Evolutionary conservation across 2,797 vertebrate genomes (phyloP).

Genomic region (Gymnothorax reevesii): DNA sequence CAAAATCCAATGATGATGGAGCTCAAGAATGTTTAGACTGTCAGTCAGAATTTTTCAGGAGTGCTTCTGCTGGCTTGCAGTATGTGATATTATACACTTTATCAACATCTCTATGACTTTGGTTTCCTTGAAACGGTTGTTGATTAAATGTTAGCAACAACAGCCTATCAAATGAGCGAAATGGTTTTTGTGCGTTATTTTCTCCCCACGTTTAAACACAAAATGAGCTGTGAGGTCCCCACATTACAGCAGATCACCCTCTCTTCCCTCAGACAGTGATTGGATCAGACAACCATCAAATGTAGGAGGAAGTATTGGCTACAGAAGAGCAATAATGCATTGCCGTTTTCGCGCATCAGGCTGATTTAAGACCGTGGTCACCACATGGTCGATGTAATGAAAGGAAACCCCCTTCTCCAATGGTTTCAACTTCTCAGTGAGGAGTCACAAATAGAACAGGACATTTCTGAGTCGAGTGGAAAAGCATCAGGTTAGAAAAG

Average conservation of each 20-base stretch:
- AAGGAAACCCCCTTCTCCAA: slow-evolving; percentile 9
- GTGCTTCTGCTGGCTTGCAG: not conserved
- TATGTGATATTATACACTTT: not conserved
- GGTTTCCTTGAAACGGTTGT: not conserved
- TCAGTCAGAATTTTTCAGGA: not conserved
- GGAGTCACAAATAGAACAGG: not conserved
- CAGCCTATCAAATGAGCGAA: not conserved
- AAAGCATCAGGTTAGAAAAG: not conserved
- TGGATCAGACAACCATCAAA: not conserved
- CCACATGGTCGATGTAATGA: not conserved
- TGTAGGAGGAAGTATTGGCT: not conserved
- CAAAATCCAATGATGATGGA: not conserved
- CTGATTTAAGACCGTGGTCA: not conserved
- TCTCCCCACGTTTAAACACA: not conserved
- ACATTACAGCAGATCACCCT: not conserved
- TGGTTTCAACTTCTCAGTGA: not conserved
- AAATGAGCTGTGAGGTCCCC: not conserved
- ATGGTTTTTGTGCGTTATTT: not conserved
- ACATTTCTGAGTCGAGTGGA: not conserved
- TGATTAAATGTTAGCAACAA: not conserved
- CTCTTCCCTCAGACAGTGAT: not conserved
- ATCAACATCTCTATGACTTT: not conserved
- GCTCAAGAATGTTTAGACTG: not conserved
- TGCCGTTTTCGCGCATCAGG: not conserved
- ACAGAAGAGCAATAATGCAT: not conserved